Evolutionary conservation across 2,888 invertebrate species (phyloP).

Genomic region (Euzophera pinguis): DNA sequence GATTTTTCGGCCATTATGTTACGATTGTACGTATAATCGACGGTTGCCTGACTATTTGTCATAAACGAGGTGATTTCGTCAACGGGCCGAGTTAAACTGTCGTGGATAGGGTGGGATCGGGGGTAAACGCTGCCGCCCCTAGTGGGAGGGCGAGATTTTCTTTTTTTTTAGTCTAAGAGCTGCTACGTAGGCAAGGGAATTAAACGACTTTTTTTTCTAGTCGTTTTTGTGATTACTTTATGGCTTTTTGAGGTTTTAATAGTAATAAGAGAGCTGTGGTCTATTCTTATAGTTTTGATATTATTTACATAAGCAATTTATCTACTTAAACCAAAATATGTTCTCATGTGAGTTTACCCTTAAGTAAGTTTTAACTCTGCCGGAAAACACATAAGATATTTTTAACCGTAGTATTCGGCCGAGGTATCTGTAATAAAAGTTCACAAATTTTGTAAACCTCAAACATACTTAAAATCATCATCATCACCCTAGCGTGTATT

Average conservation of each 20-base stretch:
- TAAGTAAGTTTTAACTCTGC: no score
- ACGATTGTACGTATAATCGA: constrained; percentile 47
- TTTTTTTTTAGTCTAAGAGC: constrained; percentile 7
- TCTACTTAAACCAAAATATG: no score
- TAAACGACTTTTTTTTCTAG: not conserved
- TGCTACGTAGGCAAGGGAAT: constrained; percentile 3
- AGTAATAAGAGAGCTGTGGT: no score
- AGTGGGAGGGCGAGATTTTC: constrained; percentile 20
- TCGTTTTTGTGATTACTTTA: not conserved
- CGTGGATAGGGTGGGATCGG: constrained; percentile 35
- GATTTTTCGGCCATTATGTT: constrained; percentile 11
- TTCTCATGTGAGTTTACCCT: no score
- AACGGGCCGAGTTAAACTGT: constrained; percentile 58
- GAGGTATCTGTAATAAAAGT: no score
- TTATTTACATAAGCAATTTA: no score
- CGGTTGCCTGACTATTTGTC: constrained; percentile 43
- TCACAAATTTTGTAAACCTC: no score
- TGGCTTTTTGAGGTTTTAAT: not conserved
- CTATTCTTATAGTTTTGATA: no score
- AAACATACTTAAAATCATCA: no score
- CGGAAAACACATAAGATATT: no score
- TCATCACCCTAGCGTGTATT: no score
- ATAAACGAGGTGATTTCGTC: constrained; percentile 57
- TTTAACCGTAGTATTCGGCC: no score
- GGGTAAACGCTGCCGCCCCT: constrained; percentile 28